phyloP scores from a whole-genome alignment of 2,113 vertebrate genomes.

The Laticauda colubrina region DNA sequence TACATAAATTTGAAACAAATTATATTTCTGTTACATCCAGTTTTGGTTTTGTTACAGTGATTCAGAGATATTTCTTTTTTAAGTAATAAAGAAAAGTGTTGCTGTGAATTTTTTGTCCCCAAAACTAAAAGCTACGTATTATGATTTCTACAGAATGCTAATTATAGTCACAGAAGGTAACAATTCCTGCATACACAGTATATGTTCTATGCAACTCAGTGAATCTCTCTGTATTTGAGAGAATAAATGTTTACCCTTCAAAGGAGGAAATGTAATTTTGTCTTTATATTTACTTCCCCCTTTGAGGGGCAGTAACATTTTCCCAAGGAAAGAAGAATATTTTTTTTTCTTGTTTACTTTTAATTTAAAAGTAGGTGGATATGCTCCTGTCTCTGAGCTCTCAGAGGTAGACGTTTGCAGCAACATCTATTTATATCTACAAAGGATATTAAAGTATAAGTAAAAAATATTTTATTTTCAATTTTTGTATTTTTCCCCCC shows the following conservation, averaged over 20 bases:
- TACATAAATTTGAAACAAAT: neutral
- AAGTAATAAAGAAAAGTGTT: neutral
- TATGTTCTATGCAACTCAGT: neutral
- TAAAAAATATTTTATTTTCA: neutral
- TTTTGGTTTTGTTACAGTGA: neutral
- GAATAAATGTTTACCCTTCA: neutral
- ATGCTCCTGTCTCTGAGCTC: neutral
- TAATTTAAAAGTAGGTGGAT: neutral
- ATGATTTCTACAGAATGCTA: neutral
- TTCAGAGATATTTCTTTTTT: neutral
- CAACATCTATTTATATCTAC: neutral
- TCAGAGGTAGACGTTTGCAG: neutral
- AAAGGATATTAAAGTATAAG: neutral
- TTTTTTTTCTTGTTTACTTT: neutral
- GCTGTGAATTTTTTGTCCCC: neutral
- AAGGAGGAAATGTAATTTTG: neutral
- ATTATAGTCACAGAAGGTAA: neutral
- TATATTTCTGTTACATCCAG: neutral
- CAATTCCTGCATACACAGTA: neutral
- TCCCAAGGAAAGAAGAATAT: neutral
- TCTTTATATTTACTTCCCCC: neutral
- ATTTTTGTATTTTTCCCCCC: neutral
- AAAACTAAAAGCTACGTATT: neutral
- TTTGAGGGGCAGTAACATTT: neutral
- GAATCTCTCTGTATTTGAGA: neutral